A percentile compares a stretch with the other conserved stretches of the same genome.
Conservation (phyloP, 2,113 vertebrate genomes). For the Cricetomys ansorgei region DNA sequence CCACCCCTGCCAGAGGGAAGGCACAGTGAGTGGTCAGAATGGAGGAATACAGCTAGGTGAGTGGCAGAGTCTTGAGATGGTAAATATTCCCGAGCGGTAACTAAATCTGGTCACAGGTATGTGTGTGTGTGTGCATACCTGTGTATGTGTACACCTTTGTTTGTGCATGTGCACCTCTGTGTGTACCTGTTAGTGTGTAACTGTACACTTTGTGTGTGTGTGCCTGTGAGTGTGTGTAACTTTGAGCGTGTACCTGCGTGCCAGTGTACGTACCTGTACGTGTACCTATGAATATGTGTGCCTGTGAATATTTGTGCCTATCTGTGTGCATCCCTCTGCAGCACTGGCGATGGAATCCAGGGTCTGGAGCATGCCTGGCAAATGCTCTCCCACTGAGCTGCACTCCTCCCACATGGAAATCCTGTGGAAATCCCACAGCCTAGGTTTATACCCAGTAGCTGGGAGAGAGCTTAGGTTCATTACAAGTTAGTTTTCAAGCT, state of each 20-base stretch:
- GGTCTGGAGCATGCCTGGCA: neutral
- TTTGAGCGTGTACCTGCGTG: too few relatives aligned
- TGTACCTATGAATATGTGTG: neutral
- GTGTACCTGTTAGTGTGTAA: neutral
- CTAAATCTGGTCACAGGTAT: neutral
- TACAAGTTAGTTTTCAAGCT: neutral
- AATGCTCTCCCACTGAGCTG: neutral
- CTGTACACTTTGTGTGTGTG: too few relatives aligned
- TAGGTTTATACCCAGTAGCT: neutral
- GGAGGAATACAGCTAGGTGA: accelerated
- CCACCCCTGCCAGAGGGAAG: too few relatives aligned
- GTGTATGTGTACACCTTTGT: neutral
- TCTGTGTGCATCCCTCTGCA: neutral
- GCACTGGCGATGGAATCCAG: neutral
- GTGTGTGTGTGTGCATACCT: neutral
- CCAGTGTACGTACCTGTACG: accelerated
- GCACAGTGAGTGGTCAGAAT: accelerated
- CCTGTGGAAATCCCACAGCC: neutral
- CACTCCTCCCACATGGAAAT: neutral
- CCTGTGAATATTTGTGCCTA: neutral
- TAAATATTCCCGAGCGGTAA: accelerated
- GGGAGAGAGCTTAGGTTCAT: neutral
- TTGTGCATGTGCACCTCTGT: too few relatives aligned
- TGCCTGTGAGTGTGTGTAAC: too few relatives aligned
- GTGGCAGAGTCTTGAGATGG: neutral